Conservation (phyloP, 2,888 invertebrate genomes). For the Dicyrtomina minuta region DNA sequence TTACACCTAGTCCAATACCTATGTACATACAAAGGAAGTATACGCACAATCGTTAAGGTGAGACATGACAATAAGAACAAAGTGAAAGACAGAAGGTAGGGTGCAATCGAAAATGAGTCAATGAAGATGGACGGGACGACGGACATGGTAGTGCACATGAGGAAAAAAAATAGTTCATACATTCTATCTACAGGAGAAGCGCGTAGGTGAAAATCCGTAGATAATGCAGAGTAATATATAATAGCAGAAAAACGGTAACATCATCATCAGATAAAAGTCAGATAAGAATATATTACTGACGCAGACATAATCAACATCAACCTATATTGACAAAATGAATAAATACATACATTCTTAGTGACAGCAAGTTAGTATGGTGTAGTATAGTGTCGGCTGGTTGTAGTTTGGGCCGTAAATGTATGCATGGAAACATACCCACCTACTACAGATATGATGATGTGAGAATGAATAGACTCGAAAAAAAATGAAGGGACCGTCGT, state of each 20-base stretch:
- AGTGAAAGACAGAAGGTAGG: background rate
- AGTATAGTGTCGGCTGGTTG: background rate
- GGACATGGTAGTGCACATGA: no score
- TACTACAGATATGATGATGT: conserved; percentile 4
- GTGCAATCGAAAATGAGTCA: conserved; percentile 12
- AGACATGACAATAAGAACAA: conserved; percentile 4
- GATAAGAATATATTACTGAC: no score
- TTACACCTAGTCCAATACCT: no score
- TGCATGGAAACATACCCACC: background rate
- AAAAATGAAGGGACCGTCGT: conserved; percentile 28
- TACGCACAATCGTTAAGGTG: background rate
- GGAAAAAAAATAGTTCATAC: no score
- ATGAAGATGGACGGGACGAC: conserved; percentile 8
- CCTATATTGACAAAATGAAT: background rate
- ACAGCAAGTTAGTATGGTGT: background rate
- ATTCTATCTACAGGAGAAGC: no score
- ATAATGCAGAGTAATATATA: no score
- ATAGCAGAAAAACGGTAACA: no score
- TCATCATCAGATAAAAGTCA: no score
- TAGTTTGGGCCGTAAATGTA: background rate
- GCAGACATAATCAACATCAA: no score
- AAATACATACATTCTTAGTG: background rate
- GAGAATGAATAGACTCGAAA: conserved; percentile 16
- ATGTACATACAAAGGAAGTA: no score
- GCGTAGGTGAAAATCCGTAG: no score